Evolutionary conservation across 1,140 invertebrate genomes (phyloP).

Genomic region (Parasteatoda tepidariorum): DNA sequence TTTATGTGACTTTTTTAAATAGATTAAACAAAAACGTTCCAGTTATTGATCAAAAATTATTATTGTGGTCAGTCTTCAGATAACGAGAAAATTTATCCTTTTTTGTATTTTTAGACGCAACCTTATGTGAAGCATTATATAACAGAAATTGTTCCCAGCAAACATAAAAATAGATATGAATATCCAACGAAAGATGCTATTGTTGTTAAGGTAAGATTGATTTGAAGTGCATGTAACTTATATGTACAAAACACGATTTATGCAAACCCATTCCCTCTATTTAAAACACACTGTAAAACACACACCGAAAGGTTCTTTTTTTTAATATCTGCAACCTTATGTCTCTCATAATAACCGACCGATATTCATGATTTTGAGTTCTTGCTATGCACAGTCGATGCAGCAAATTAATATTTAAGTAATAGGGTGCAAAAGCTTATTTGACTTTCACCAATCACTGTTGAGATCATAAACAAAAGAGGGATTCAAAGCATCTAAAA

Average conservation of each 20-base stretch:
- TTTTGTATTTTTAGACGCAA: conserved; percentile 26
- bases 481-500: too few relatives aligned
- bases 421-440: too few relatives aligned
- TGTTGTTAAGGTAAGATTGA: conserved; percentile 25
- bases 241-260: background rate
- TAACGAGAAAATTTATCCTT: too few relatives aligned
- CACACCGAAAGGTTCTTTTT: background rate
- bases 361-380: background rate
- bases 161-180: conserved; percentile 57
- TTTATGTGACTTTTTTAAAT: too few relatives aligned
- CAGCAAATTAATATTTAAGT: too few relatives aligned
- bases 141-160: conserved; percentile 50
- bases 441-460: too few relatives aligned
- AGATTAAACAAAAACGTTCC: too few relatives aligned
- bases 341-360: background rate
- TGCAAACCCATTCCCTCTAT: background rate
- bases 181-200: conserved; percentile 22
- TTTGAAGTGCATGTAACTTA: background rate
- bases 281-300: background rate
- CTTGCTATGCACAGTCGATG: too few relatives aligned
- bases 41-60: too few relatives aligned
- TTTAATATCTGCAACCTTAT: background rate
- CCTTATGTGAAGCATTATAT: conserved; percentile 52
- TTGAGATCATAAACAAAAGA: too few relatives aligned
- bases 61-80: too few relatives aligned